A percentile compares a stretch with the other conserved stretches of the same genome.
phyloP scores from a whole-genome alignment of 1,140 invertebrate genomes.

The Antheraea mylitta region DNA sequence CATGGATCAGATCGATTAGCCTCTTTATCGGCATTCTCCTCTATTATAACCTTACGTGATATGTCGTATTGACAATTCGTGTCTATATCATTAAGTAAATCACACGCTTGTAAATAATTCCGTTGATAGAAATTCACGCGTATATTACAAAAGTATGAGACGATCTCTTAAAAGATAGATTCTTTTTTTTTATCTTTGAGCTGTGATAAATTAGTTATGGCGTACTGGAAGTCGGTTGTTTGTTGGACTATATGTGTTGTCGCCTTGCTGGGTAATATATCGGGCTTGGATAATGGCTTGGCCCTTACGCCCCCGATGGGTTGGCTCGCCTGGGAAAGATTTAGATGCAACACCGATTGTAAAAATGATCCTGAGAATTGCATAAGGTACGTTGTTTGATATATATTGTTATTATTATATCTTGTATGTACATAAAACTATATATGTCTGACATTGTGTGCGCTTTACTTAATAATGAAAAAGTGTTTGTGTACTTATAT shows the following conservation, averaged over 20 bases:
- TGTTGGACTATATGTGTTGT: slow-evolving; percentile 58
- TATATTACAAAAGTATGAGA: slow-evolving; percentile 12
- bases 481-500: too few relatives aligned
- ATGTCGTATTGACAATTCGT: slow-evolving; percentile 10
- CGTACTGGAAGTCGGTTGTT: slow-evolving; percentile 43
- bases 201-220: slow-evolving; percentile 39
- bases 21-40: slow-evolving; percentile 15
- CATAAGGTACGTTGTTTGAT: slow-evolving; percentile 86
- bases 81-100: background rate
- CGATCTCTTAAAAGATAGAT: slow-evolving; percentile 8
- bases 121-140: slow-evolving; percentile 43
- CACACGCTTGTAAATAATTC: background rate
- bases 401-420: background rate
- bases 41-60: slow-evolving; percentile 8
- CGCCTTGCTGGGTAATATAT: slow-evolving; percentile 54
- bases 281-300: slow-evolving; percentile 88
- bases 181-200: slow-evolving; percentile 5
- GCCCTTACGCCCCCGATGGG: slow-evolving; percentile 91
- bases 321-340: slow-evolving; percentile 96
- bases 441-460: too few relatives aligned
- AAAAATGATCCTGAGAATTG: slow-evolving; percentile 95
- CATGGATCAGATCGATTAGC: slow-evolving; percentile 18
- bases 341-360: slow-evolving; percentile 96
- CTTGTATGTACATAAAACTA: too few relatives aligned
- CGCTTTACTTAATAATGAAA: too few relatives aligned